phyloP scores from a whole-genome alignment of 2,888 invertebrate species.

The Panopea generosa region DNA sequence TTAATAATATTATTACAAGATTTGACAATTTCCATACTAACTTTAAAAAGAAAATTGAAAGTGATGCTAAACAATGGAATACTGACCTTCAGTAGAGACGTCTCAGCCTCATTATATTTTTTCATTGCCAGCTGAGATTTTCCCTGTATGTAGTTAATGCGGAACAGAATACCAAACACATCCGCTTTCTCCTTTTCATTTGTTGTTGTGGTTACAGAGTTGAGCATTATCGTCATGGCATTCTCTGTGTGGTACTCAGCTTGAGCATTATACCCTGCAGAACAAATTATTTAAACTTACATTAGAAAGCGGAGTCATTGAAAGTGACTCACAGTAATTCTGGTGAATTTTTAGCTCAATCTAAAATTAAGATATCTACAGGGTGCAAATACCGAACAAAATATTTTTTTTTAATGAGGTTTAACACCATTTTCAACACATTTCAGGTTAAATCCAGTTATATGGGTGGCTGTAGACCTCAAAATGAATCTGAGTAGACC shows the following conservation, averaged over 20 bases:
- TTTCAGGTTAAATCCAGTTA: too few relatives aligned
- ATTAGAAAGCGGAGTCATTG: not conserved
- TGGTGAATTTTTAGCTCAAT: too few relatives aligned
- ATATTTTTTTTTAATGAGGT: too few relatives aligned
- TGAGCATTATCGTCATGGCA: conserved; percentile 79
- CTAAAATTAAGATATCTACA: too few relatives aligned
- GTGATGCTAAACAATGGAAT: too few relatives aligned
- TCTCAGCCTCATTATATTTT: conserved; percentile 82
- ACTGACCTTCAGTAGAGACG: conserved; percentile 73
- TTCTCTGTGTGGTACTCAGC: conserved; percentile 82
- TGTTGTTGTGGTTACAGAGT: conserved; percentile 72
- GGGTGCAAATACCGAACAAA: too few relatives aligned
- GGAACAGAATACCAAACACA: conserved; percentile 78
- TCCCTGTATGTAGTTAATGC: conserved; percentile 79
- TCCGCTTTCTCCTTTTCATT: conserved; percentile 77
- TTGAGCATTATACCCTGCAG: conserved; percentile 78
- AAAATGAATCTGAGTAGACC: too few relatives aligned
- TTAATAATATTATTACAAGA: too few relatives aligned
- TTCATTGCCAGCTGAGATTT: conserved; percentile 76
- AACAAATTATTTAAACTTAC: not conserved
- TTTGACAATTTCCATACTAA: too few relatives aligned
- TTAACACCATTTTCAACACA: too few relatives aligned
- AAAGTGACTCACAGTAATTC: not conserved
- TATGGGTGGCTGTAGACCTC: too few relatives aligned
- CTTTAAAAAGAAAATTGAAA: too few relatives aligned